These are phyloP conservation scores for Poecile atricapillus DNA, from an alignment of 2,113 vertebrate genomes.

Conservation along the genomic window DNA sequence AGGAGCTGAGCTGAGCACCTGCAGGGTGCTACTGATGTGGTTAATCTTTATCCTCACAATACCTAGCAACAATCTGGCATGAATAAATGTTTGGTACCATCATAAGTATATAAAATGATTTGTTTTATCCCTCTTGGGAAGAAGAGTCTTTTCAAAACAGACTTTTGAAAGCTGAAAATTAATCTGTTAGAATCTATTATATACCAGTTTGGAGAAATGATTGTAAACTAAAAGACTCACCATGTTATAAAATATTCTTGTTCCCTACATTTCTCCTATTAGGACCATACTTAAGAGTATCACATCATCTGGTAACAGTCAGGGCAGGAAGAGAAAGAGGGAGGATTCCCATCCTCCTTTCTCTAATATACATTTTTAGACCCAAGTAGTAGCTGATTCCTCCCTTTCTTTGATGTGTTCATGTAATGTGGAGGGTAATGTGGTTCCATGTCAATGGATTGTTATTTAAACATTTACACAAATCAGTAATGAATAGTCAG, in stretches of 20 bases:
- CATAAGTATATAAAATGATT: neutral
- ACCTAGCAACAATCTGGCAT: neutral
- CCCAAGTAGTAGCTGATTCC: neutral
- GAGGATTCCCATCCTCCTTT: neutral
- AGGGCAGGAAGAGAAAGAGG: neutral
- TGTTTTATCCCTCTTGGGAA: neutral
- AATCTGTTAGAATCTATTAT: neutral
- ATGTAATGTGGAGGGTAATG: neutral
- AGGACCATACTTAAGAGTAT: neutral
- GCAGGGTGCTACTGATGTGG: neutral
- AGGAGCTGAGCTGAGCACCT: neutral
- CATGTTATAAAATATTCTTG: neutral
- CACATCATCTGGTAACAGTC: neutral
- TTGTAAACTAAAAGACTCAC: neutral
- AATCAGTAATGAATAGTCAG: neutral
- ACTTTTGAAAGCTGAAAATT: neutral
- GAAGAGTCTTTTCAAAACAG: neutral
- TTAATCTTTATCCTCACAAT: neutral
- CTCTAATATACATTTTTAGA: neutral
- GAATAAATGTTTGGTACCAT: neutral
- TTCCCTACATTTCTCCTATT: neutral
- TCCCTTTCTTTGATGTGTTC: neutral
- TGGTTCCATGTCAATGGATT: neutral
- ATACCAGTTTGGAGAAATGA: neutral
- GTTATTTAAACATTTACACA: neutral